Evolutionary conservation across 2,888 invertebrate species (phyloP), one percentile per base, ranked within the genome.

Genomic region (Noctuana brunneofusca): DNA sequence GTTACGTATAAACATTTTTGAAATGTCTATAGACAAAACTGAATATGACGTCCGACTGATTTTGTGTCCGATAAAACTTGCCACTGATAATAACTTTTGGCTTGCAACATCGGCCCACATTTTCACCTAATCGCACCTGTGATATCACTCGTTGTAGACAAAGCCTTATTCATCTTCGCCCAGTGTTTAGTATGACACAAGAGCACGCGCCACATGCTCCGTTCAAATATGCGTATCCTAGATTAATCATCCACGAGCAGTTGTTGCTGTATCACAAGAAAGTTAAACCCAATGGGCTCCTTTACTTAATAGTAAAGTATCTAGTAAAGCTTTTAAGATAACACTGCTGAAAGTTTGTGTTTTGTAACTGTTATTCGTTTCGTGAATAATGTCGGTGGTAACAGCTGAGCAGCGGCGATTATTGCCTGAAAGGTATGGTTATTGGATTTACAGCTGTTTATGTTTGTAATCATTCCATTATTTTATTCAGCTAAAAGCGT

Each of bases 71-170:
- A 73, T 72, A 74, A 69, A 67, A 64, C 48, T 30, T 54, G 24
- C 52, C 48, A 48, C 48, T 48, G 49, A 63, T 69, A 76, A 79
- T 82, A 83, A 73, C 68, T 70, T 66, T 68, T 58, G 70, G 78
- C 81, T 84, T 83, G 83, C 85, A 80, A 85, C 86, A 86, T 78
- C 70, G 84, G 74, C 84, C 89, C 81, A 86, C 78, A 82, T 87
- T 78, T 74, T 69, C 77, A 77, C 69, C 73, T 77, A 79, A 80
- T 79, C 78, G 71, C 71, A 70, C 68, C 68, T 73, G 70, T 76
- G 81, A 75, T 85, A 86, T 80, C 83, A 76, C 69, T 68, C 67
- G 65, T 68, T 67, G 62, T 56, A 73, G 73, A 79, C 80, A 76
- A 81, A 81, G 78, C 80, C 80, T 75, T 79, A 83, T 80, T 82